Evolutionary conservation across 2,888 invertebrate species (phyloP).

Genomic region (Agrochola macilenta): DNA sequence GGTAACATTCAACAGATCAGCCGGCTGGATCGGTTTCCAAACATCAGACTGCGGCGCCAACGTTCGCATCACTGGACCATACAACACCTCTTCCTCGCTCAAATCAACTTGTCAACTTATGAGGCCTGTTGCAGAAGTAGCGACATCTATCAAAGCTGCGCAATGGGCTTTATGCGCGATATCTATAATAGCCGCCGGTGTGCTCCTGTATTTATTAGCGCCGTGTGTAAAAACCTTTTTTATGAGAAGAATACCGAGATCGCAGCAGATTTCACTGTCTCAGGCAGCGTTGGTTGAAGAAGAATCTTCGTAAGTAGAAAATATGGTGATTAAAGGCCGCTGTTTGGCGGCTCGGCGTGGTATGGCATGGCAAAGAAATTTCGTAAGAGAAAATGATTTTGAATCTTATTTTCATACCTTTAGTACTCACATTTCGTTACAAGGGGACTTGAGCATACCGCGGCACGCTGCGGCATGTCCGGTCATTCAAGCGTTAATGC

Average conservation of each 20-base stretch:
- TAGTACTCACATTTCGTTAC: background rate
- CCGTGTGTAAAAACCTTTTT: constrained; percentile 81
- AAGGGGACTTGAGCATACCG: background rate
- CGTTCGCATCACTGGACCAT: constrained; percentile 83
- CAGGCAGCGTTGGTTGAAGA: constrained; percentile 82
- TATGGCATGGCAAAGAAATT: background rate
- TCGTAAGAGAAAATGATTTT: background rate
- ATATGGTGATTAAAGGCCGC: background rate
- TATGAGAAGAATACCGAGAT: constrained; percentile 71
- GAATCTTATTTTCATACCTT: background rate
- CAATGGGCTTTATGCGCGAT: constrained; percentile 84
- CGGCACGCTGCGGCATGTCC: background rate
- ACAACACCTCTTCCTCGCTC: constrained; percentile 76
- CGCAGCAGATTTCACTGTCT: constrained; percentile 82
- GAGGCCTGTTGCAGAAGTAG: constrained; percentile 72
- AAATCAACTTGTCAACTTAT: constrained; percentile 73
- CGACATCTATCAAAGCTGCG: constrained; percentile 81
- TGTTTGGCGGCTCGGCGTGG: background rate
- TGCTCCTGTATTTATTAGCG: constrained; percentile 81
- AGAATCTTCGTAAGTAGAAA: constrained; percentile 68
- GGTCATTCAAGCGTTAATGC: background rate
- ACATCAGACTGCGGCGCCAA: constrained; percentile 84
- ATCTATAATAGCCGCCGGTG: constrained; percentile 80
- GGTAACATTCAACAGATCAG: constrained; percentile 88
- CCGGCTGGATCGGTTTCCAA: constrained; percentile 86